Base-by-base conservation (phyloP, 2,888 invertebrate species). In the Argyra leucocephala region DNA sequence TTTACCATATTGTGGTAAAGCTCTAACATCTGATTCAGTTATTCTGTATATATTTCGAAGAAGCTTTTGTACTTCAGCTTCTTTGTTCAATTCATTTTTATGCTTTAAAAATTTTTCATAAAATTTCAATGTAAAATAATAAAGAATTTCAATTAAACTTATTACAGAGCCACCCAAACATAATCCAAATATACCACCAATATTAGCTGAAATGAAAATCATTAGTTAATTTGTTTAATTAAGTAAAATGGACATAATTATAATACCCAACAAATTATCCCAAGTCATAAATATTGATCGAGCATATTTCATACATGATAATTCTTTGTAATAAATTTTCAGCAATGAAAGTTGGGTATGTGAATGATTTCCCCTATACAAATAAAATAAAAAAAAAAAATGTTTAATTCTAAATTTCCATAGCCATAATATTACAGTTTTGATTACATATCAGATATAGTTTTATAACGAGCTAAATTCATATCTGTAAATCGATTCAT, bases 161-260 rank as follows among this genome's bases (percentile, higher is more conserved):
- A 86, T 78, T 26, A 86, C 80, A 0, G 86, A 86, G 0, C 85
- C 86, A 0, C 86, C 86, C 0, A 86, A 75, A 64, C 85, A 86
- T 0, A 86, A 76, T 0, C 86, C 85, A 66, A 85, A 85, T 57
- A 86, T 83, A 3, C 86, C 86, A 1, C 86, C 86, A 60, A 86
- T 82, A 61, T 85, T 83, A 1, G 85, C 86, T 86, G 76, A 62
- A 75, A 73, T 23, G 62, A 61, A 57, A 24, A 64, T 15, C n/a
- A n/a, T n/a, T n/a, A n/a, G 57, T 22, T 64, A 21, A 15, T 63
- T n/a, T 59, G 22, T 15, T 9, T 22, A 18, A 23, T 60, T 58
- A 64, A 61, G 9, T 58, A 61, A 24, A 21, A 21, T 6, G 36
- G 15, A 61, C 37, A 57, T 9, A 62, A n/a, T 57, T 48, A 48